Conservation (phyloP, 2,888 invertebrate species). For the Hoplodrina ambigua region DNA sequence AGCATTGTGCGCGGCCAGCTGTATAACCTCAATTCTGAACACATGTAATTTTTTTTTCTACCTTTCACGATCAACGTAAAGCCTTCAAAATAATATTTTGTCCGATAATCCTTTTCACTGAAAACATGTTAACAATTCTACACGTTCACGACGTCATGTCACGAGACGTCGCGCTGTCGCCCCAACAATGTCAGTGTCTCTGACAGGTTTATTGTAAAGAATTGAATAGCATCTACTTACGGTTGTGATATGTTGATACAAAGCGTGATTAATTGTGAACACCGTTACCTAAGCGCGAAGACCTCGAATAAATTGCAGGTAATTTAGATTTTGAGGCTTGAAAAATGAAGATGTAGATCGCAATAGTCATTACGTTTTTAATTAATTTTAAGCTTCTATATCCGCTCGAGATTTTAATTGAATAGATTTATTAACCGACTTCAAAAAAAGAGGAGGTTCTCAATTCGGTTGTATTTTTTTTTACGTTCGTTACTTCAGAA, state of each 20-base stretch:
- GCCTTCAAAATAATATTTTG: neutral
- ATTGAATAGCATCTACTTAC: constrained; percentile 34
- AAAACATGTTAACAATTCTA: constrained; percentile 26
- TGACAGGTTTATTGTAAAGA: constrained; percentile 50
- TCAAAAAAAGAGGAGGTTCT: too few relatives aligned
- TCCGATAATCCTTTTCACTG: neutral
- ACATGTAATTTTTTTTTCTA: neutral
- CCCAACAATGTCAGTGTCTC: constrained; percentile 47
- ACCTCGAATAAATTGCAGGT: constrained; percentile 37
- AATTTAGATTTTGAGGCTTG: constrained; percentile 29
- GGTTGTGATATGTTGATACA: constrained; percentile 48
- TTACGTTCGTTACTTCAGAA: too few relatives aligned
- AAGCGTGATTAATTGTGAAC: constrained; percentile 43
- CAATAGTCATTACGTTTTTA: constrained; percentile 26
- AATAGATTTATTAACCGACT: too few relatives aligned
- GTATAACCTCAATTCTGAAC: too few relatives aligned
- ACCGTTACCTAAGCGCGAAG: constrained; percentile 41
- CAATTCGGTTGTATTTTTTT: too few relatives aligned
- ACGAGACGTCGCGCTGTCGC: constrained; percentile 47
- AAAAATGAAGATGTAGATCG: constrained; percentile 34
- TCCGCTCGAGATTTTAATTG: constrained; percentile 4
- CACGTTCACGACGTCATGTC: constrained; percentile 36
- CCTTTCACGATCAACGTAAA: neutral
- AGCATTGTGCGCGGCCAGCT: too few relatives aligned
- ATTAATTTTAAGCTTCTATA: constrained; percentile 33